Evolutionary conservation across 2,797 vertebrate species (phyloP), one percentile per base, ranked within the genome.

Genomic region (Crenuchus spilurus): DNA sequence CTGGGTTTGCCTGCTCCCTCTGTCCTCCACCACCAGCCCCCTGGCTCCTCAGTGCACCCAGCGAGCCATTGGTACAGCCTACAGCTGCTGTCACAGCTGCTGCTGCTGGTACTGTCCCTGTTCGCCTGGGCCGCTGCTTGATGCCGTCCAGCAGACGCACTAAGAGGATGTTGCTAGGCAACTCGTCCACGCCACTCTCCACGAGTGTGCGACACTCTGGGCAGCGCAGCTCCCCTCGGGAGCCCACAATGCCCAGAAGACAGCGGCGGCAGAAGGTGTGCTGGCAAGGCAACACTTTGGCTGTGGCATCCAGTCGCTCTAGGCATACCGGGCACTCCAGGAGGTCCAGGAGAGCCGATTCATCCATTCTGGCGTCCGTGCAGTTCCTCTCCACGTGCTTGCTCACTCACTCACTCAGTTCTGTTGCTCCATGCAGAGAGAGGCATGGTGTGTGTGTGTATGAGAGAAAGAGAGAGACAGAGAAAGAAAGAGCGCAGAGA

Each of bases 211-310:
- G 92, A 86, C 98, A 99, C 88, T 99, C 98, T 0, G 98, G 98
- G 84, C 98, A 99, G 20, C 97, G 93, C 80, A 99, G 91, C 87
- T 99, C 98, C 0, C 94, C 96, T 0, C 98, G 93, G 2, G 97
- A 99, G 64, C 94, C 95, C 14, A 99, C 89, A 14, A 99, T 99
- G 68, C 97, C 95, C 80, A 96, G 93, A 78, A 99, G 92, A 81
- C 98, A 99, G 6, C 97, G 92, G 11, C 98, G 95, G 85, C 98
- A 99, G 84, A 99, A 99, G 0, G 98, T 99, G 87, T 99, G 98
- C 72, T 99, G 98, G 89, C 98, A 99, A 37, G 97, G 97, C 74
- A 99, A 90, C 66, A 99, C 98, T 86, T 99, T 99, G 0, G 98
- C 97, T 0, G 97, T 92, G 72, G 96, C 95, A 37, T 99, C 98